A percentile compares a stretch with the other conserved stretches of the same genome.
Conservation (phyloP, 2,113 vertebrate genomes). For the Typhlomys cinereus region DNA sequence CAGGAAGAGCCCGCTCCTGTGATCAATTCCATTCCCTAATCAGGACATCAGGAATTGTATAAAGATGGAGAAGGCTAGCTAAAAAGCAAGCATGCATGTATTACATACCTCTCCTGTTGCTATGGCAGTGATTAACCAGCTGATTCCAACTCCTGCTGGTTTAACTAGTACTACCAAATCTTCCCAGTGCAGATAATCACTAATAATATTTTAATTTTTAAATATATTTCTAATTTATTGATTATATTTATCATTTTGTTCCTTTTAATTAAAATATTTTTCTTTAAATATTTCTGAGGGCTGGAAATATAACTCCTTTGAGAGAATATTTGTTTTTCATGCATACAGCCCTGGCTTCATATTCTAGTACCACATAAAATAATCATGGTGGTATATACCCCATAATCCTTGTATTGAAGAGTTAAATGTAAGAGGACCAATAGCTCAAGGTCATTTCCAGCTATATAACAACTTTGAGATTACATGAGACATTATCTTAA, state of each 20-base stretch:
- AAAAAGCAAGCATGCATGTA: no score
- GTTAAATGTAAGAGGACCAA: no score
- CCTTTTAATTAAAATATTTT: neutral
- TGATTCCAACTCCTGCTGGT: no score
- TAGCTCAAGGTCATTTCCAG: neutral
- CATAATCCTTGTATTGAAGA: neutral
- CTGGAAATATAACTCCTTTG: neutral
- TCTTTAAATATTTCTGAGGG: no score
- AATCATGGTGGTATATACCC: no score
- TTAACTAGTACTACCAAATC: neutral
- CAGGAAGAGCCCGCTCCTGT: no score
- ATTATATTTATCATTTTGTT: constrained; percentile 12
- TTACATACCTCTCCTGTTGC: no score
- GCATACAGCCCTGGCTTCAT: neutral
- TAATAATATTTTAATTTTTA: constrained; percentile 48
- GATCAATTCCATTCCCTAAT: no score
- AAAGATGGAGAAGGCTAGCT: no score
- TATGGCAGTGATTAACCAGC: no score
- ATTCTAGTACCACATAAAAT: neutral
- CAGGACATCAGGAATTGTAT: no score
- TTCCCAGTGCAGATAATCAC: neutral
- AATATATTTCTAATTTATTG: neutral
- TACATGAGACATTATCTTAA: neutral
- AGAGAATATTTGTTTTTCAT: neutral
- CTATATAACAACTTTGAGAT: neutral